A percentile compares a stretch with the other conserved stretches of the same genome.
These are phyloP conservation scores for Biston stratarius DNA, from an alignment of 2,888 invertebrate genomes.

Conservation along the genomic window DNA sequence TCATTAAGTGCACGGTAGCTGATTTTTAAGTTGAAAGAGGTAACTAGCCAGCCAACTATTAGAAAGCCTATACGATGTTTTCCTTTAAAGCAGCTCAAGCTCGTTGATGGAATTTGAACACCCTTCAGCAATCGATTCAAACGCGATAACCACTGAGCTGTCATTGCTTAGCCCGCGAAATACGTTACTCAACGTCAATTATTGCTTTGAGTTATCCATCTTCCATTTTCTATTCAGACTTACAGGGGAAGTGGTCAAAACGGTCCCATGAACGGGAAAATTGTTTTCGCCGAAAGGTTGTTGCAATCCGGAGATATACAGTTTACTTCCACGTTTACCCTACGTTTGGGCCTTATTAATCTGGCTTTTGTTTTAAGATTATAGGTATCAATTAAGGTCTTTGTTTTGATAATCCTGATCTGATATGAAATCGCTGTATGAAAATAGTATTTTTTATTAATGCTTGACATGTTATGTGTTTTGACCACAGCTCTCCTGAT, in stretches of 20 bases:
- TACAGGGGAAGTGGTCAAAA: slow-evolving; percentile 60
- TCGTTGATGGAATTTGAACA: no score
- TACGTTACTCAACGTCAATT: no score
- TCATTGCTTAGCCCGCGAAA: no score
- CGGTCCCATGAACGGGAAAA: slow-evolving; percentile 61
- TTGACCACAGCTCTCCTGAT: no score
- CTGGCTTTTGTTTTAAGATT: slow-evolving; percentile 63
- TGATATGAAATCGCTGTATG: slow-evolving; percentile 10
- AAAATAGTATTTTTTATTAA: slow-evolving; percentile 3
- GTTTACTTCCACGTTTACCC: slow-evolving; percentile 47
- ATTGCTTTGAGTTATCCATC: neutral
- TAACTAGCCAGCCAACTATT: no score
- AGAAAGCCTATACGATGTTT: no score
- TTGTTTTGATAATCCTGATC: slow-evolving; percentile 31
- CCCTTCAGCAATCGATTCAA: no score
- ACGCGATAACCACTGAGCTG: no score
- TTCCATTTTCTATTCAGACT: neutral
- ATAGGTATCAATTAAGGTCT: slow-evolving; percentile 48
- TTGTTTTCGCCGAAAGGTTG: slow-evolving; percentile 68
- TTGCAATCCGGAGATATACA: slow-evolving; percentile 64
- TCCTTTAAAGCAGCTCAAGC: no score
- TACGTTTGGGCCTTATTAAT: slow-evolving; percentile 59
- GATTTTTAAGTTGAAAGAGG: no score
- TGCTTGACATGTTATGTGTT: no score
- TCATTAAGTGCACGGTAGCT: no score